Evolutionary conservation across 2,797 vertebrate genomes (phyloP).

Genomic region (Mareca penelope): DNA sequence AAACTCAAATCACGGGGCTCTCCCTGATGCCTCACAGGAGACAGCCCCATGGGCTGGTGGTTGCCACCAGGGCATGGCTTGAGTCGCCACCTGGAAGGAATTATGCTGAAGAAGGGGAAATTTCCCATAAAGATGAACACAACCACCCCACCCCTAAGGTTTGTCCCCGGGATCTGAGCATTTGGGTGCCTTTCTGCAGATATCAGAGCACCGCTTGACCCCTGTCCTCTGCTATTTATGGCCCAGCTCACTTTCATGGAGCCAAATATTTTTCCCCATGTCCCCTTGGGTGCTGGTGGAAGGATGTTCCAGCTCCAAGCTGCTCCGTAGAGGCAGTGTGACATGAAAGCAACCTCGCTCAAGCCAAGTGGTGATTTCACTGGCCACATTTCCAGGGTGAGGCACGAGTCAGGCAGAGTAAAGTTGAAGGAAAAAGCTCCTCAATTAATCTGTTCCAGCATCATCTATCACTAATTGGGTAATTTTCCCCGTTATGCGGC

Average conservation of each 20-base stretch:
- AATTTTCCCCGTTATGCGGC: background rate
- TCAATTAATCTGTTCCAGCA: slow-evolving; percentile 20
- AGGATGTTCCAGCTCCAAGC: background rate
- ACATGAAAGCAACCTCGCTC: background rate
- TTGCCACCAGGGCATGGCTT: background rate
- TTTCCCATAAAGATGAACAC: background rate
- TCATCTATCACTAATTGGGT: slow-evolving; percentile 41
- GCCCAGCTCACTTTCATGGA: background rate
- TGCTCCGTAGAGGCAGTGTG: background rate
- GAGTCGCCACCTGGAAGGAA: accelerated
- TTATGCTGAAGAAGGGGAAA: background rate
- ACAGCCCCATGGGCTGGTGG: accelerated
- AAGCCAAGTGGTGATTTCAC: background rate
- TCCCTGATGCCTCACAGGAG: background rate
- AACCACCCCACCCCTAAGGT: background rate
- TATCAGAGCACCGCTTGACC: background rate
- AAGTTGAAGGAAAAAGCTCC: background rate
- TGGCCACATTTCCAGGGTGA: background rate
- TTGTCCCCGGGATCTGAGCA: accelerated
- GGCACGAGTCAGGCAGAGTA: background rate
- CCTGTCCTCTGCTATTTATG: background rate
- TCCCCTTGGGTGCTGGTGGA: background rate
- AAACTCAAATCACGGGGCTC: accelerated
- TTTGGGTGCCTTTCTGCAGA: accelerated
- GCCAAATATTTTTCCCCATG: background rate